A percentile compares a stretch with the other conserved stretches of the same genome.
These are phyloP conservation scores for Rhegmatorhina hoffmannsi DNA, from an alignment of 2,113 vertebrate species.

Conservation along the genomic window DNA sequence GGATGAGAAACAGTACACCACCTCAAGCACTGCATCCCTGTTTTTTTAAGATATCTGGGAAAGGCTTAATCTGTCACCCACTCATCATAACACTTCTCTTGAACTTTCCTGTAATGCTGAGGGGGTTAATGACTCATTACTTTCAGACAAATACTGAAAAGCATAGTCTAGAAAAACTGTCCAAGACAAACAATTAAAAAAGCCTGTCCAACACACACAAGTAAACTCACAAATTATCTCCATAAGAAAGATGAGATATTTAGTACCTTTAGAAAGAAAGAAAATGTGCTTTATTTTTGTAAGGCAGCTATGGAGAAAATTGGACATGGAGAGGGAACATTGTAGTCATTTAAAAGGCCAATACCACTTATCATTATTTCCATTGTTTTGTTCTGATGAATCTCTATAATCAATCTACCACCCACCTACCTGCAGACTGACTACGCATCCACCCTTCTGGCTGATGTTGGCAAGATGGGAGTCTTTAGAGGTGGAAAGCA, in stretches of 20 bases:
- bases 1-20: background rate
- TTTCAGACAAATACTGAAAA: background rate
- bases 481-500: background rate
- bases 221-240: background rate
- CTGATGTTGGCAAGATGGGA: background rate
- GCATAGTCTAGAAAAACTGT: background rate
- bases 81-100: background rate
- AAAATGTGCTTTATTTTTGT: background rate
- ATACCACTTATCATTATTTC: background rate
- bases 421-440: background rate
- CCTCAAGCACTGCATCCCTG: background rate
- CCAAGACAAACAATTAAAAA: background rate
- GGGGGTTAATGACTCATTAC: background rate
- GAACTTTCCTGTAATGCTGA: background rate
- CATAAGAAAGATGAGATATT: background rate
- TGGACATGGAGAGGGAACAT: background rate
- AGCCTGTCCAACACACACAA: background rate
- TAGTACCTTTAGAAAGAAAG: background rate
- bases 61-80: background rate
- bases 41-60: background rate
- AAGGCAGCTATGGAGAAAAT: background rate
- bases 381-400: background rate
- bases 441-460: background rate
- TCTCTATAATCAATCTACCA: background rate
- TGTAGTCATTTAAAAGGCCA: background rate